Evolutionary conservation across 2,797 vertebrate species (phyloP).

Genomic region (Scarus forsteni): DNA sequence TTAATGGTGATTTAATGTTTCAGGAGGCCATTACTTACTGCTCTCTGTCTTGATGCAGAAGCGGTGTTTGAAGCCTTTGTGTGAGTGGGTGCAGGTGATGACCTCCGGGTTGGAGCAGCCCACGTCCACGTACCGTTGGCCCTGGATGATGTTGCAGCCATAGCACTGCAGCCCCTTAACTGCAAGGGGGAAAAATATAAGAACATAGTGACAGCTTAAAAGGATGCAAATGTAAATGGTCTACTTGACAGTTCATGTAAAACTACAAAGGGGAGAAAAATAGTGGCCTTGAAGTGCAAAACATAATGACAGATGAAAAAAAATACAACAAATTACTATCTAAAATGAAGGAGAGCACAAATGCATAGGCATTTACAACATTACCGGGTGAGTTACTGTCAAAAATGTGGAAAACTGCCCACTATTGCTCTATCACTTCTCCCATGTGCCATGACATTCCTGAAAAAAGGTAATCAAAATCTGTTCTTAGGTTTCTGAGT

Average conservation of each 20-base stretch:
- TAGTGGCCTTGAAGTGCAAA: no score
- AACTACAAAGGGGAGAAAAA: no score
- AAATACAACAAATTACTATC: no score
- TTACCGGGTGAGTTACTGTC: no score
- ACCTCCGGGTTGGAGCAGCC: conserved; percentile 92
- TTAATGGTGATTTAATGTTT: neutral
- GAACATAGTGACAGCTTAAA: neutral
- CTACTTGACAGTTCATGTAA: neutral
- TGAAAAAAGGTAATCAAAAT: no score
- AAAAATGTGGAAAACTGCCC: no score
- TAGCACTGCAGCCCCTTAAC: conserved; percentile 91
- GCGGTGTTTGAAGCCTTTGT: conserved; percentile 89
- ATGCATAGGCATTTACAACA: no score
- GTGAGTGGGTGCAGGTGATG: conserved; percentile 90
- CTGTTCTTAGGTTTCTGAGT: no score
- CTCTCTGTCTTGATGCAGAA: conserved; percentile 90
- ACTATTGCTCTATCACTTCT: no score
- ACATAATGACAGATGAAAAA: no score
- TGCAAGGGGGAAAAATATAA: conserved; percentile 57
- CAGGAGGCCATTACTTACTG: conserved; percentile 77
- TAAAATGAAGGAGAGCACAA: no score
- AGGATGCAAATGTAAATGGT: neutral
- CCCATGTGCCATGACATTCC: no score
- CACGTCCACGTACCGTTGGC: conserved; percentile 88
- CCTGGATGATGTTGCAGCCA: conserved; percentile 92